A percentile compares a stretch with the other conserved stretches of the same genome.
Evolutionary conservation across 2,113 vertebrate species (phyloP).

Genomic region (Odobenus rosmarus): DNA sequence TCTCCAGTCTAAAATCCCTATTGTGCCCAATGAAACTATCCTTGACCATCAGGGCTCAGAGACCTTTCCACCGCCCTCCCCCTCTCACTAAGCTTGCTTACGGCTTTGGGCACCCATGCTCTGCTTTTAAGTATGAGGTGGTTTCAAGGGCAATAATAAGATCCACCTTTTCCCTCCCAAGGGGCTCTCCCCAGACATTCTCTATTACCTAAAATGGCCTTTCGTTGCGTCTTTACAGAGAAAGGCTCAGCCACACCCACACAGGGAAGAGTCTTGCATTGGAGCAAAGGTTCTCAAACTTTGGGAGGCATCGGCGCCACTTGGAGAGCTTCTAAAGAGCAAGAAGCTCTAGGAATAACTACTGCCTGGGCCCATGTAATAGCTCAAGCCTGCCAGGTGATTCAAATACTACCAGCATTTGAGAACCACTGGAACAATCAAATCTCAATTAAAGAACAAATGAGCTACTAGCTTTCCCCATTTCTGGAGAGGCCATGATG

Average conservation of each 20-base stretch:
- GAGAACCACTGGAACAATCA: not conserved
- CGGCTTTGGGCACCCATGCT: accelerated
- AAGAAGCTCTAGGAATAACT: not conserved
- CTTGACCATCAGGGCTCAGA: not conserved
- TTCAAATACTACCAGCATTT: too few species aligned
- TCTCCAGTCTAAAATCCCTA: not conserved
- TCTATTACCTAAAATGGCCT: not conserved
- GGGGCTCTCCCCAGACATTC: not conserved
- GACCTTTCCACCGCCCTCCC: accelerated
- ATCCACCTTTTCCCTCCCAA: not conserved
- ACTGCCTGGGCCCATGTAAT: not conserved
- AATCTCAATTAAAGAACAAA: not conserved
- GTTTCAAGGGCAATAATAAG: not conserved
- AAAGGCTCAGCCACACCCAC: not conserved
- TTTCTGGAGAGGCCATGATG: not conserved
- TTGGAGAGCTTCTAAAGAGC: accelerated
- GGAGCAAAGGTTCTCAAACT: not conserved
- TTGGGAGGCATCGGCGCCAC: not conserved
- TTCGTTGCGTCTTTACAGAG: not conserved
- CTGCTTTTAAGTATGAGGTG: conserved; percentile 29
- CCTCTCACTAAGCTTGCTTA: not conserved
- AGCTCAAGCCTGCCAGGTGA: not conserved
- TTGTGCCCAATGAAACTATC: accelerated
- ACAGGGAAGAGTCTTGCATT: not conserved
- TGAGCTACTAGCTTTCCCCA: not conserved